Evolutionary conservation across 2,888 invertebrate genomes (phyloP).

Genomic region (Drosophila falleni): DNA sequence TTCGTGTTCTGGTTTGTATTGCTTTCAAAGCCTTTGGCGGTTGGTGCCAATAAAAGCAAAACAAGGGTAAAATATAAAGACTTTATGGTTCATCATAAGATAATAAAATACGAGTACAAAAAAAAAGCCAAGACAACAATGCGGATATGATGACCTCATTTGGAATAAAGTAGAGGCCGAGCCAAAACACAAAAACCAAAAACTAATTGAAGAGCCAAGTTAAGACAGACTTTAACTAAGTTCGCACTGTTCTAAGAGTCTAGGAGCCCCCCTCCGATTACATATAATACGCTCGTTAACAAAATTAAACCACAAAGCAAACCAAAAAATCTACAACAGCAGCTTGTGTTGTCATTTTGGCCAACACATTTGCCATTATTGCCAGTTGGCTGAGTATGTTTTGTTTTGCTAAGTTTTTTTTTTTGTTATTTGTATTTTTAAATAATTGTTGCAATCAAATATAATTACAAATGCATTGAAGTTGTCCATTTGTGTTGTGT

Average conservation of each 20-base stretch:
- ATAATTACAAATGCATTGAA: constrained; percentile 72
- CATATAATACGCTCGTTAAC: constrained; percentile 52
- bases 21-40: constrained; percentile 31
- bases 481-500: constrained; percentile 68
- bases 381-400: constrained; percentile 33
- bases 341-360: constrained; percentile 32
- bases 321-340: neutral
- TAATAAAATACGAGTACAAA: constrained; percentile 43
- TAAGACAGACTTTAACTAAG: constrained; percentile 12
- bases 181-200: constrained; percentile 25
- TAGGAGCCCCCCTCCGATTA: constrained; percentile 28
- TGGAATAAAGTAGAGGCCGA: constrained; percentile 37
- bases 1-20: constrained; percentile 16
- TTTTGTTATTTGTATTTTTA: constrained; percentile 48
- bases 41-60: constrained; percentile 38
- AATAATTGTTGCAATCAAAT: constrained; percentile 78
- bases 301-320: constrained; percentile 33
- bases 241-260: constrained; percentile 31
- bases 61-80: constrained; percentile 12
- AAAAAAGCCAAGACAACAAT: constrained; percentile 49
- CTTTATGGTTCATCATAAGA: constrained; percentile 63
- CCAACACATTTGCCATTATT: constrained; percentile 45
- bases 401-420: constrained; percentile 22
- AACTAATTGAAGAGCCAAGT: constrained; percentile 53
- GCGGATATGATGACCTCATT: constrained; percentile 77